These are phyloP conservation scores for Lycocerus yunnanus DNA, from an alignment of 2,888 invertebrate species.

Conservation along the genomic window DNA sequence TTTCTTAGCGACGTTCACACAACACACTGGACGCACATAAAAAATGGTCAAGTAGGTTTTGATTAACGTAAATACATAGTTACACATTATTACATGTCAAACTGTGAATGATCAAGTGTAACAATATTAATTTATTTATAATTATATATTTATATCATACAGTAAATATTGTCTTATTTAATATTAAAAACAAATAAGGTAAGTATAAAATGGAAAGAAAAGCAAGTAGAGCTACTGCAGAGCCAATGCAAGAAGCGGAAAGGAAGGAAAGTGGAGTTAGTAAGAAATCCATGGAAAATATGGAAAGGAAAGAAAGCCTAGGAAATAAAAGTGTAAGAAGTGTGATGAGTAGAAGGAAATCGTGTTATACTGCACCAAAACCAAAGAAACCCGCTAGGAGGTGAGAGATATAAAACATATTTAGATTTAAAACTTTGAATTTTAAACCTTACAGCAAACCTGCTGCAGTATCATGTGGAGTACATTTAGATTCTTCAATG, in stretches of 20 bases:
- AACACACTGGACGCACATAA: not conserved
- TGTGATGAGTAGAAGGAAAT: not conserved
- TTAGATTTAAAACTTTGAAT: not conserved
- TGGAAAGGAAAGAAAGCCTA: not conserved
- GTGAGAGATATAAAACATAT: not conserved
- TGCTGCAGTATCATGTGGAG: not conserved
- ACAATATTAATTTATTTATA: not conserved
- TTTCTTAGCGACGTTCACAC: conserved; percentile 49
- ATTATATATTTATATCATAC: not conserved
- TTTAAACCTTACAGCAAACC: not conserved
- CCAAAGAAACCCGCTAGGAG: not conserved
- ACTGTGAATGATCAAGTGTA: not conserved
- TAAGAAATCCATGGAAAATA: not conserved
- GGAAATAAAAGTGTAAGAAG: not conserved
- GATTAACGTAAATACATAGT: no score
- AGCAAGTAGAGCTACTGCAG: not conserved
- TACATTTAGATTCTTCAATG: not conserved
- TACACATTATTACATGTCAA: not conserved
- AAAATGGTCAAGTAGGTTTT: not conserved
- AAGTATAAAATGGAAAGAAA: not conserved
- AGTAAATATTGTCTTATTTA: not conserved
- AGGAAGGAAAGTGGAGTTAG: not conserved
- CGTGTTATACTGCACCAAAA: not conserved
- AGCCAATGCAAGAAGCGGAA: not conserved
- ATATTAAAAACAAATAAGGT: not conserved